phyloP scores from a whole-genome alignment of 2,888 invertebrate genomes.

The Aporophyla nigra region DNA sequence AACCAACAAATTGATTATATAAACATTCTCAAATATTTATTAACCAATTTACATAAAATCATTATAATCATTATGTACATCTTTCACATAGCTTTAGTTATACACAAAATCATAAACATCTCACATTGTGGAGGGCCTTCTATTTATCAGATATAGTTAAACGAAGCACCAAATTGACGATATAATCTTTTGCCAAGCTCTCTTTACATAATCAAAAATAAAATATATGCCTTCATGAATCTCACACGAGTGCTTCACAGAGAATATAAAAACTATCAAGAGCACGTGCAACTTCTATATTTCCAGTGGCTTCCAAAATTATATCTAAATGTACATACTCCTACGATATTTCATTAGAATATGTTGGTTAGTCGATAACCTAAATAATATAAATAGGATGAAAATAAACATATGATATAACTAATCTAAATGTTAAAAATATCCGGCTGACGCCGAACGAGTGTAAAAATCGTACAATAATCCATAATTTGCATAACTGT shows the following conservation, averaged over 20 bases:
- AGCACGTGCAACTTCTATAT: conserved; percentile 67
- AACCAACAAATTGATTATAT: conserved; percentile 85
- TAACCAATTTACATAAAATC: conserved; percentile 91
- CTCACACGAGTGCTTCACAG: conserved; percentile 62
- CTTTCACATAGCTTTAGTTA: conserved; percentile 89
- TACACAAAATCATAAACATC: conserved; percentile 88
- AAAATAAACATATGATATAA: conserved; percentile 76
- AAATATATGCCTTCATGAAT: conserved; percentile 72
- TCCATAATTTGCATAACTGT: conserved; percentile 59
- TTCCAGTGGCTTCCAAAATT: conserved; percentile 66
- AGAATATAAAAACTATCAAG: conserved; percentile 66
- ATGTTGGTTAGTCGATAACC: conserved; percentile 81
- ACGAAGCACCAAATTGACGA: conserved; percentile 89
- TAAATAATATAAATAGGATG: conserved; percentile 82
- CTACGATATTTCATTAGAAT: conserved; percentile 74
- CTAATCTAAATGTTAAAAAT: conserved; percentile 79
- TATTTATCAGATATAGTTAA: conserved; percentile 88
- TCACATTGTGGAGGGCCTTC: conserved; percentile 90
- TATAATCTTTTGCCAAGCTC: conserved; percentile 88
- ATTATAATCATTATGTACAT: conserved; percentile 89
- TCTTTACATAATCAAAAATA: conserved; percentile 80
- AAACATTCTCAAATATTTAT: conserved; percentile 91
- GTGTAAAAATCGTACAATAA: conserved; percentile 62
- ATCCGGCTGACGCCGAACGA: conserved; percentile 65
- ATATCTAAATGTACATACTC: conserved; percentile 71